Conservation (phyloP, 1,140 invertebrate genomes). For the Calycopis cecrops region DNA sequence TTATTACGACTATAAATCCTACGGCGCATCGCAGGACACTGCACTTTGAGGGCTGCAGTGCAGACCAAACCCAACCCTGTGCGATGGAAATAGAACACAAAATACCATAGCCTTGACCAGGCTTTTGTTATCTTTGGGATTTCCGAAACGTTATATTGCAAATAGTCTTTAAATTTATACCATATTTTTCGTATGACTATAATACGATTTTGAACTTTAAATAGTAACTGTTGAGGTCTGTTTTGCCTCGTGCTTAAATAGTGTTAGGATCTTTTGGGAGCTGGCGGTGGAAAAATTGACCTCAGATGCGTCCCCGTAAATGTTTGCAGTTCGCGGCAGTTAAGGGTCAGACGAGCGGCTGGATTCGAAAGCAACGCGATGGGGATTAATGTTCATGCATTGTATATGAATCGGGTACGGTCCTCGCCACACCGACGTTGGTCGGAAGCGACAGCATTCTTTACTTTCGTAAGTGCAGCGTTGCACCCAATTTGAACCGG, state of each 20-base stretch:
- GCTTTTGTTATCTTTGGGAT: background rate
- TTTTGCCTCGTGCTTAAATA: slow-evolving; percentile 15
- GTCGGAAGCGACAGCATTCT: too few relatives aligned
- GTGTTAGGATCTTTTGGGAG: slow-evolving; percentile 26
- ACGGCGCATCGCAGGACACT: background rate
- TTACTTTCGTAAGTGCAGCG: too few relatives aligned
- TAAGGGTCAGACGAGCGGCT: slow-evolving; percentile 45
- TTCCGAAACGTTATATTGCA: slow-evolving; percentile 4
- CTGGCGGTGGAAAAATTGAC: slow-evolving; percentile 46
- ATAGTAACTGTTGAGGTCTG: slow-evolving; percentile 17
- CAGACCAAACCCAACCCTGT: background rate
- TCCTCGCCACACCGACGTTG: too few relatives aligned
- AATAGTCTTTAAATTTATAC: background rate
- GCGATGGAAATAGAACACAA: background rate
- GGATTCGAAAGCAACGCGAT: slow-evolving; percentile 36
- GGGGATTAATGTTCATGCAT: too few relatives aligned
- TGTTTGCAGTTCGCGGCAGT: slow-evolving; percentile 47
- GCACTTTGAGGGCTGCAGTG: background rate
- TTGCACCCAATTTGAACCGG: too few relatives aligned
- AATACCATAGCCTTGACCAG: background rate
- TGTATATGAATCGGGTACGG: too few relatives aligned
- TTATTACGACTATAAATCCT: slow-evolving; percentile 6
- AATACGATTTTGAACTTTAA: slow-evolving; percentile 25
- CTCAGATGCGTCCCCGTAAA: slow-evolving; percentile 45
- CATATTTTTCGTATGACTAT: background rate